A percentile compares a stretch with the other conserved stretches of the same genome.
Conservation (phyloP, 2,888 invertebrate genomes). For the Leptopilina drosophilae region DNA sequence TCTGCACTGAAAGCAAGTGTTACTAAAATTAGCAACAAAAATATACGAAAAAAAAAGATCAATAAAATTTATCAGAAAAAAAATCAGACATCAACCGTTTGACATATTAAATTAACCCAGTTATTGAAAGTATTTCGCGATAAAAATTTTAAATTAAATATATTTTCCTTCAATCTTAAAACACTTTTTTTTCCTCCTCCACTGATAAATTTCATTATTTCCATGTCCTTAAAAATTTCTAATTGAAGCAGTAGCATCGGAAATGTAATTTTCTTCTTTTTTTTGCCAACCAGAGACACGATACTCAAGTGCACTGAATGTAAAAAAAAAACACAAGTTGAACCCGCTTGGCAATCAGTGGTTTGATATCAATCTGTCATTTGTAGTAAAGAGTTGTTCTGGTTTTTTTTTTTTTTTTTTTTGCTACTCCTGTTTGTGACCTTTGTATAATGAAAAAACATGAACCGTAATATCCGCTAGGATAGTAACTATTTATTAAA, state of each 20-base stretch:
- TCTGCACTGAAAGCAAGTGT: no score
- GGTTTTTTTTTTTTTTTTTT: neutral
- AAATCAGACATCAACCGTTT: neutral
- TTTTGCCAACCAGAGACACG: neutral
- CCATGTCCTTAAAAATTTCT: neutral
- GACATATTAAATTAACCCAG: slow-evolving; percentile 26
- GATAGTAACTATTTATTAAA: slow-evolving; percentile 12
- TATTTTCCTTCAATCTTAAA: neutral
- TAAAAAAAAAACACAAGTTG: neutral
- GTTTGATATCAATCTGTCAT: slow-evolving; percentile 36
- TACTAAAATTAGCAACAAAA: neutral
- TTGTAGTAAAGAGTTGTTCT: neutral
- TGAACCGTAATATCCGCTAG: slow-evolving; percentile 18
- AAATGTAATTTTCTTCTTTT: slow-evolving; percentile 19
- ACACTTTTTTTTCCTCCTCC: neutral
- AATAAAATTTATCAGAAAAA: no score
- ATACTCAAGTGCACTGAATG: slow-evolving; percentile 19
- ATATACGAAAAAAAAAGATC: no score
- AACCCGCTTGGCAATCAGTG: slow-evolving; percentile 5
- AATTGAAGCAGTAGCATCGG: neutral
- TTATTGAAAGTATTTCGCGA: neutral
- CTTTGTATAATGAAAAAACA: slow-evolving; percentile 19
- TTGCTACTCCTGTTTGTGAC: neutral
- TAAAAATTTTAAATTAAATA: neutral
- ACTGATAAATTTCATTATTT: neutral